Evolutionary conservation across 2,888 invertebrate genomes (phyloP), one percentile per base, ranked within the genome.

Genomic region (Lamproptera curius): DNA sequence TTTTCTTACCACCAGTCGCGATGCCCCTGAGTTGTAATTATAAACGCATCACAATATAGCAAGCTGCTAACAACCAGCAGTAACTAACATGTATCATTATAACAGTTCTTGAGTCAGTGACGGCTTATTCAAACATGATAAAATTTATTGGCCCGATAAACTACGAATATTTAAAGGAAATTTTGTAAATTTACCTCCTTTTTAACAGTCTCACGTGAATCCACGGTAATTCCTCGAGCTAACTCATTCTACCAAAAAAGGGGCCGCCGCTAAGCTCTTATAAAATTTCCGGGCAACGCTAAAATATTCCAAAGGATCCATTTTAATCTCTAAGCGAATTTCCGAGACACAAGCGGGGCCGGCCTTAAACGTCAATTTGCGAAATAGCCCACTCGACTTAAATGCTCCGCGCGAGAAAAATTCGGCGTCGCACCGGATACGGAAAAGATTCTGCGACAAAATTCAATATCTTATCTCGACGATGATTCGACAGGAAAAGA

Each of bases 31-130:
- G 68, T 70, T 70, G 76, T 80, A 81, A 84, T 85, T 85, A 85
- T 85, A 83, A 85, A 84, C 67, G 70, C 84, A 85, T 86, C 84
- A 86, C 68, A 63, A 68, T 70, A n/a, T n/a, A n/a, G n/a, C n/a
- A n/a, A n/a, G n/a, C n/a, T n/a, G n/a, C n/a, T n/a, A n/a, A n/a
- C n/a, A n/a, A n/a, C n/a, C n/a, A n/a, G n/a, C n/a, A n/a, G n/a
- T n/a, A n/a, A n/a, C n/a, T n/a, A n/a, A n/a, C n/a, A n/a, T n/a
- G n/a, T n/a, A n/a, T n/a, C n/a, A n/a, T n/a, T n/a, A n/a, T n/a
- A n/a, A n/a, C n/a, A n/a, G n/a, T n/a, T n/a, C n/a, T n/a, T n/a
- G n/a, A n/a, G n/a, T n/a, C n/a, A n/a, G n/a, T n/a, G n/a, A n/a
- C n/a, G n/a, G n/a, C n/a, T n/a, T n/a, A n/a, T n/a, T n/a, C n/a